These are phyloP conservation scores for Imbricaverruca yamaguchii DNA, from an alignment of 2,888 invertebrate species.

Conservation along the genomic window DNA sequence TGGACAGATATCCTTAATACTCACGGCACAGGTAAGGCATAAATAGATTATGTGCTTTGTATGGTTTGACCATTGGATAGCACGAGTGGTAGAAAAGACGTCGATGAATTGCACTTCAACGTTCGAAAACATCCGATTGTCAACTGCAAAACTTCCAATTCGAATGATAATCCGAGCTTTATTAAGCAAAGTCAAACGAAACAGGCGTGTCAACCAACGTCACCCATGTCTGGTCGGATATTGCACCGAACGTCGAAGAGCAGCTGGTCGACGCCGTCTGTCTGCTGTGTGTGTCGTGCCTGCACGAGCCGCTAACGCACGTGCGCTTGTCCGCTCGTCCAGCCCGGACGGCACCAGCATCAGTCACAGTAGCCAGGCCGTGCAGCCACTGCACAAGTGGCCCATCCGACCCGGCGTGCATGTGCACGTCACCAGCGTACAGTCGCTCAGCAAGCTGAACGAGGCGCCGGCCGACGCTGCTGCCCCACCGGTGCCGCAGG, in stretches of 20 bases:
- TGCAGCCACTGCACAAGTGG: slow-evolving; percentile 55
- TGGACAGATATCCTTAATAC: neutral
- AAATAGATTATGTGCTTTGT: neutral
- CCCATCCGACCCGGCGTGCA: slow-evolving; percentile 80
- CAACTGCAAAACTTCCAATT: too few species aligned
- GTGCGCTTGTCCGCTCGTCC: neutral
- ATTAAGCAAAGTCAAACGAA: too few species aligned
- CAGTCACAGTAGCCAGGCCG: neutral
- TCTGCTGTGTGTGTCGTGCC: neutral
- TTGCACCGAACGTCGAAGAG: too few species aligned
- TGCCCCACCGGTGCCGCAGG: neutral
- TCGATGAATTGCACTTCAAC: too few species aligned
- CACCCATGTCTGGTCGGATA: too few species aligned
- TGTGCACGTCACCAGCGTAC: slow-evolving; percentile 76
- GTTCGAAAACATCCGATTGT: too few species aligned
- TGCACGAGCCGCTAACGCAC: neutral
- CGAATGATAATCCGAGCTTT: too few species aligned
- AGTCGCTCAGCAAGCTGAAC: slow-evolving; percentile 48
- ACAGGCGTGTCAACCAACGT: too few species aligned
- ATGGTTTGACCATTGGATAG: neutral
- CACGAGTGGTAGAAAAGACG: too few species aligned
- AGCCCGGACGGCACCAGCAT: neutral
- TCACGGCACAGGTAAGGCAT: neutral
- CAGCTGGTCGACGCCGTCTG: too few species aligned
- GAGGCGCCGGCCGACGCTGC: neutral